Evolutionary conservation across 2,888 invertebrate species (phyloP), one percentile per base, ranked within the genome.

Genomic region (Melieria crassipennis): DNA sequence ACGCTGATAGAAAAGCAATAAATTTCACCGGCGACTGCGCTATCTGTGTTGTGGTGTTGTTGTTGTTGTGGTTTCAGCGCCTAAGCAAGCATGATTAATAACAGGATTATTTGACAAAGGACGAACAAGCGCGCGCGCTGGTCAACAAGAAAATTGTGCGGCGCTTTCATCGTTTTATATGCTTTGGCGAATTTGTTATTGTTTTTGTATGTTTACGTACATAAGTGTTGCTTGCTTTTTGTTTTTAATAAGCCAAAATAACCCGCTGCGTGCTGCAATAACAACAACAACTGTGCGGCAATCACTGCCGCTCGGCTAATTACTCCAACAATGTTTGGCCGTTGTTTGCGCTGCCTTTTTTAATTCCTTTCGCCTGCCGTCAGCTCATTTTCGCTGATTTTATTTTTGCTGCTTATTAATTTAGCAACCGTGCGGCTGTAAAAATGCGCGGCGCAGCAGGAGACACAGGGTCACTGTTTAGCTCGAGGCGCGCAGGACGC

Each of bases 91-190:
- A 7, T 47, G 3, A 48, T 57, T 42, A 57, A 57, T 48, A 58
- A 43, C 30, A 43, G 46, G 16, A 65, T 46, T 65, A 65, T 47
- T 58, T 66, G 66, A 47, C 3, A 42, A 16, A 16, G 48, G 48
- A 48, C 42, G 48, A 47, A 7, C 16, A 10, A 6, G 56, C 46
- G 16, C n/a, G 16, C 16, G 55, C 55, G 2, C 13, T 7, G n/a
- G 55, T 13, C 11, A 55, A 13, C 5, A 55, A 5, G 1, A 30
- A 13, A 10, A 11, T 30, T 58, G 42, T 10, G 45, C 43, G 30
- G 16, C 13, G 30, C 30, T 57, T 57, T 57, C 4, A 42, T 42
- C 30, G 13, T 13, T 57, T 57, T 2, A 30, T 30, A 30, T 30
- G 30, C 30, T 30, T 30, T 30, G 30, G 30, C 30, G 30, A 13